A percentile compares a stretch with the other conserved stretches of the same genome.
Evolutionary conservation across 2,888 invertebrate genomes (phyloP).

Genomic region (Lasioglossum malachurum): DNA sequence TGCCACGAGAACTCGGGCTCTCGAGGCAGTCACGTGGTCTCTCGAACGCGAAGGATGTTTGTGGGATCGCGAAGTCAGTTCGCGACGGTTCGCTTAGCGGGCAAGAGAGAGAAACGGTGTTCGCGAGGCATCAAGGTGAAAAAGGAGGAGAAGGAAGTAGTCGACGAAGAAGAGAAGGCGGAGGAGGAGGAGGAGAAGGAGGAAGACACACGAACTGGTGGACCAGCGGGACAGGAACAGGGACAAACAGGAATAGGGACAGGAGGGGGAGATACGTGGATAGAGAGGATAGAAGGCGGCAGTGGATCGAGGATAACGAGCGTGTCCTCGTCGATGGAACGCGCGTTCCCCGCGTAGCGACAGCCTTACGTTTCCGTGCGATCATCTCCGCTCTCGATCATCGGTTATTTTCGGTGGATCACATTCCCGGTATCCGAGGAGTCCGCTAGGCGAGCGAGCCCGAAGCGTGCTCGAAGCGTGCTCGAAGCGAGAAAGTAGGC

Average conservation of each 20-base stretch:
- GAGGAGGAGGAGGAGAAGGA: conserved; percentile 8
- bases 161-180: not conserved
- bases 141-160: conserved; percentile 12
- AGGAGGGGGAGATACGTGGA: conserved; percentile 23
- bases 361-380: conserved; percentile 11
- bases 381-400: not conserved
- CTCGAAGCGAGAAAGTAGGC: not conserved
- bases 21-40: conserved; percentile 82
- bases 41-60: conserved; percentile 81
- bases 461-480: not conserved
- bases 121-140: not conserved
- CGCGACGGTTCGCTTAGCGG: conserved; percentile 76
- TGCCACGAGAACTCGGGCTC: conserved; percentile 73
- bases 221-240: conserved; percentile 31
- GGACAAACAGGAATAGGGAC: conserved; percentile 1
- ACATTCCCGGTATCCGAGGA: not conserved
- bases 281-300: conserved; percentile 47
- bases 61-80: conserved; percentile 81
- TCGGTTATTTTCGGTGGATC: conserved; percentile 7
- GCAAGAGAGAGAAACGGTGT: conserved; percentile 67
- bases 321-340: conserved; percentile 50
- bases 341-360: conserved; percentile 20
- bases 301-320: conserved; percentile 64
- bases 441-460: not conserved
- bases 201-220: conserved; percentile 25